A percentile compares a stretch with the other conserved stretches of the same genome.
phyloP scores from a whole-genome alignment of 2,113 vertebrate genomes.

The Prunella himalayana region DNA sequence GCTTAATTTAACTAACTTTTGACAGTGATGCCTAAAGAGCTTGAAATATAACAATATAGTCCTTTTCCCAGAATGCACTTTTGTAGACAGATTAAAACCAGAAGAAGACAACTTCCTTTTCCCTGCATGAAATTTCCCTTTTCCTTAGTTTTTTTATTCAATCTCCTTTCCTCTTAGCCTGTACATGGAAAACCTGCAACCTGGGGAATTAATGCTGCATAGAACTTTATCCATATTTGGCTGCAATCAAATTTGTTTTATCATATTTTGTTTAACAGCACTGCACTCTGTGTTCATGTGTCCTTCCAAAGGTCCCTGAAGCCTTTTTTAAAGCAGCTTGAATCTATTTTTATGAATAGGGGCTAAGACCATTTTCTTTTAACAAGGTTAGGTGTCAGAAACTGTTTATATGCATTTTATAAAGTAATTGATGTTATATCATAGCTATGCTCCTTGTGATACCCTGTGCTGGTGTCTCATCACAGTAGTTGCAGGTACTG shows the following conservation, averaged over 20 bases:
- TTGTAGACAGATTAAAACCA: background rate
- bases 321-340: background rate
- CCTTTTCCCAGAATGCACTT: background rate
- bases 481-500: background rate
- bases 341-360: background rate
- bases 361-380: background rate
- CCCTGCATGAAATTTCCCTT: background rate
- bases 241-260: background rate
- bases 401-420: background rate
- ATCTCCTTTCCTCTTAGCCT: background rate
- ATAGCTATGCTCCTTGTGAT: background rate
- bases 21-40: background rate
- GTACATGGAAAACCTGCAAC: background rate
- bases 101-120: background rate
- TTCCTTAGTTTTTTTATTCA: background rate
- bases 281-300: background rate
- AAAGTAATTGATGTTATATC: background rate
- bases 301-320: background rate
- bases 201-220: background rate
- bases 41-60: background rate
- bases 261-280: background rate
- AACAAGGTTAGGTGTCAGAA: background rate
- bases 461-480: background rate
- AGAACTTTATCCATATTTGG: background rate
- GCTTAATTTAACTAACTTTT: background rate